These are phyloP conservation scores for Nomada ferruginata DNA, from an alignment of 2,888 invertebrate species.

Conservation along the genomic window DNA sequence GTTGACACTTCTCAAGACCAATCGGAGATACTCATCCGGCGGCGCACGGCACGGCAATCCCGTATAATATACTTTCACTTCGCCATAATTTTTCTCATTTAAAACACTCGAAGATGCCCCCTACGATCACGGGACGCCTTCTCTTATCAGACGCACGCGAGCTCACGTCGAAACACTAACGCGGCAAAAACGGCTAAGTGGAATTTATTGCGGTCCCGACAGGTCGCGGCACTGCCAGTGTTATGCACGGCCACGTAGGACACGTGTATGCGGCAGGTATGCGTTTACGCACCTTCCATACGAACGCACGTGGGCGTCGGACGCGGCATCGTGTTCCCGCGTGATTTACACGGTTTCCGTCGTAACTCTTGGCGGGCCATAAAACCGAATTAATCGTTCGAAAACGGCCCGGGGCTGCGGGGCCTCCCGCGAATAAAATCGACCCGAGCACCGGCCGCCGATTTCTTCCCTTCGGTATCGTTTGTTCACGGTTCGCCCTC, in stretches of 20 bases:
- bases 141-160: conserved; percentile 26
- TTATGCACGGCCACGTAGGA: conserved; percentile 43
- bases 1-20: too few species aligned
- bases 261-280: conserved; percentile 25
- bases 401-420: conserved; percentile 55
- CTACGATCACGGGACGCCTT: conserved; percentile 11
- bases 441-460: neutral
- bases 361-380: conserved; percentile 68
- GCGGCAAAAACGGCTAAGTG: conserved; percentile 71
- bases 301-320: conserved; percentile 49
- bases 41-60: too few species aligned
- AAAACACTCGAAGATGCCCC: neutral
- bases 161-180: conserved; percentile 52
- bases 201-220: conserved; percentile 74
- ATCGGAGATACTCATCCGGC: too few species aligned
- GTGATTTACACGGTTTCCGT: conserved; percentile 70
- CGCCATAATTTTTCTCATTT: neutral
- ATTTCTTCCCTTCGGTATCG: neutral
- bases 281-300: conserved; percentile 31
- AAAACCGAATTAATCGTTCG: conserved; percentile 75
- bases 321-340: conserved; percentile 44
- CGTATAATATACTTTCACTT: too few species aligned
- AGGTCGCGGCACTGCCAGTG: conserved; percentile 60
- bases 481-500: neutral
- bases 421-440: conserved; percentile 64